Percentiles rank a stretch among this genome's conserved stretches.
Evolutionary conservation across 2,797 vertebrate species (phyloP).

Genomic region (Phoebastria nigripes): DNA sequence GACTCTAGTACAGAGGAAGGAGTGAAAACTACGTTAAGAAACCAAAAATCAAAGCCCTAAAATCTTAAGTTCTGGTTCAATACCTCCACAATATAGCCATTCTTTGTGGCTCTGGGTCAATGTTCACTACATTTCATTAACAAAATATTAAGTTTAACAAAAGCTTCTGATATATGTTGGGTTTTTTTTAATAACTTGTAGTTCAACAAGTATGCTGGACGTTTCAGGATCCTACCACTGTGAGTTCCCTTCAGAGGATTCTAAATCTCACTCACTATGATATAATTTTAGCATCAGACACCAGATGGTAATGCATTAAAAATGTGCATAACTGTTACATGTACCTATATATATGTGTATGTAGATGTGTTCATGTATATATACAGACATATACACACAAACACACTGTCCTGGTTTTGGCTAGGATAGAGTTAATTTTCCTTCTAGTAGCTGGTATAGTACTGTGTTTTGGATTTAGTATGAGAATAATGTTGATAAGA

Average conservation of each 20-base stretch:
- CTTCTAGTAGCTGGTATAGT: too few relatives aligned
- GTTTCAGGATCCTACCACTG: neutral
- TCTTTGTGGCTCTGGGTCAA: neutral
- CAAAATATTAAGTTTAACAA: neutral
- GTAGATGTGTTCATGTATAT: neutral
- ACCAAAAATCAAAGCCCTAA: neutral
- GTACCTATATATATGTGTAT: accelerated
- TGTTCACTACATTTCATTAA: neutral
- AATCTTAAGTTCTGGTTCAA: neutral
- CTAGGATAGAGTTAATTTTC: too few relatives aligned
- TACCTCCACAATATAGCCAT: neutral
- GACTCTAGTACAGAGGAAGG: neutral
- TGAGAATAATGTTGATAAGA: too few relatives aligned
- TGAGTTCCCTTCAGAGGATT: neutral
- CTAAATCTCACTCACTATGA: neutral
- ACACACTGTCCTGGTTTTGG: too few relatives aligned
- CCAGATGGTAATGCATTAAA: neutral
- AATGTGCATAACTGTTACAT: neutral
- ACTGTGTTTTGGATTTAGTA: too few relatives aligned
- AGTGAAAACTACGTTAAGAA: neutral
- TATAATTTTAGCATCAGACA: neutral
- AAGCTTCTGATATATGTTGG: neutral
- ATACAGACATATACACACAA: neutral
- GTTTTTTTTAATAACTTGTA: neutral
- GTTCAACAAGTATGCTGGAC: neutral